Base-by-base conservation (phyloP, 2,797 vertebrate species). In the Erethizon dorsatum region DNA sequence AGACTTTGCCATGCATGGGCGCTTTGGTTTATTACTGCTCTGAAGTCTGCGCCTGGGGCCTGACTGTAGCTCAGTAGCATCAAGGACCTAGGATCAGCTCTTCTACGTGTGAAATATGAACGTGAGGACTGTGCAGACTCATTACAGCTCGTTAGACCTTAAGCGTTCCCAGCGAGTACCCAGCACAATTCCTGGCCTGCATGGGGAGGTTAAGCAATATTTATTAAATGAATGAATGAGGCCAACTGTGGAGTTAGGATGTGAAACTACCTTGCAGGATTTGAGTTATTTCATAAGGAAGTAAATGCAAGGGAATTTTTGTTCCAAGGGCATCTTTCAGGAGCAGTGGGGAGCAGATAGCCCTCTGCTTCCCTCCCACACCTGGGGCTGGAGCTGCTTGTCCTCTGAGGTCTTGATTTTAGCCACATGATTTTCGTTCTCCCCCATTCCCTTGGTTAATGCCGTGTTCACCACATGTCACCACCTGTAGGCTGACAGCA, bases 271-370 rank as follows among this genome's bases (percentile, higher is more conserved):
- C 50, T 85, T 75, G 22, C 1, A 79, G 28, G 63, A 45, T 69
- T 90, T 79, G 28, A 82, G 57, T 85, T 52, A 9, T 83, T 96
- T 86, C 65, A 33, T 45, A 59, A 88, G 59, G 50, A 78, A 79
- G 50, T 73, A 63, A 73, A 71, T 13, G 31, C 65, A 75, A 83
- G 52, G 45, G 33, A 12, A 45, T 41, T 85, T 69, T 75, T 85
- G 54, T 73, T 75, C 90, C 61, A 20, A 47, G 80, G 67, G 41
- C 61, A 78, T 77, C 83, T 92, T 84, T 86, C 31, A 45, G 67
- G 61, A 92, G 17, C 11, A 28, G n/a, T 50, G 50, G 56, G 57
- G 28, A 28, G 14, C 2, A 31, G 5, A 45, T 12, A 56, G 7
- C n/a, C 22, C 20, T 87, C 83, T n/a, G 18, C 52, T 78, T 92